Evolutionary conservation across 2,888 invertebrate species (phyloP), one percentile per base, ranked within the genome.

Genomic region (Cataglyphis altisquamis): DNA sequence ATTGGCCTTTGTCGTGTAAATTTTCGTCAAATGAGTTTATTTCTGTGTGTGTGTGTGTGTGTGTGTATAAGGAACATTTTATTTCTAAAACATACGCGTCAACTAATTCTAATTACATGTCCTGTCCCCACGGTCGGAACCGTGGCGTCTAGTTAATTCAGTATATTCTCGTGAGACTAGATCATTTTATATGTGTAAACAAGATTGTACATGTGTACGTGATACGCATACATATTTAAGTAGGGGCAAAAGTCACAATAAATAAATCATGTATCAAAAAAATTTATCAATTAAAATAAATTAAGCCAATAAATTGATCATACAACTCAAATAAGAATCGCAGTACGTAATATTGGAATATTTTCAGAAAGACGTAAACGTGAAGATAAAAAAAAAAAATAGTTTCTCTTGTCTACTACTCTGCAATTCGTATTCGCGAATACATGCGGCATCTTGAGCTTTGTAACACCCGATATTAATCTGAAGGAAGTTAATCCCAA

Each of bases 71-170:
- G 55, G 39, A 68, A 77, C 29, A 52, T 39, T 55, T 68, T 77
- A 55, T 70, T 70, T 78, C 73, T 73, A 32, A 80, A 73, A 72
- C 48, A 73, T 36, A 60, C 32, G 57, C 18, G 73, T 60, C 45
- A 80, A 80, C 45, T 80, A 80, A 80, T 80, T 80, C 60, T 60
- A 72, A 80, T 80, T 72, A 80, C 60, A 73, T 45, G 73, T 48
- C 41, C 45, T 39, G 45, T 80, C 73, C 73, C 73, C 25, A 80
- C 25, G 78, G 78, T 80, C 78, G 32, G 72, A 80, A 80, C 45
- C 74, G 18, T 73, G 60, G 45, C 55, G 32, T 73, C 57, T 36
- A 72, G 78, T 80, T 80, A 80, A 80, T 60, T 80, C 39, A 25
- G 78, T 80, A 45, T 73, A 73, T 41, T 80, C 78, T 36, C 78